phyloP scores from a whole-genome alignment of 2,113 vertebrate genomes.

The Clarias macrocephalus region DNA sequence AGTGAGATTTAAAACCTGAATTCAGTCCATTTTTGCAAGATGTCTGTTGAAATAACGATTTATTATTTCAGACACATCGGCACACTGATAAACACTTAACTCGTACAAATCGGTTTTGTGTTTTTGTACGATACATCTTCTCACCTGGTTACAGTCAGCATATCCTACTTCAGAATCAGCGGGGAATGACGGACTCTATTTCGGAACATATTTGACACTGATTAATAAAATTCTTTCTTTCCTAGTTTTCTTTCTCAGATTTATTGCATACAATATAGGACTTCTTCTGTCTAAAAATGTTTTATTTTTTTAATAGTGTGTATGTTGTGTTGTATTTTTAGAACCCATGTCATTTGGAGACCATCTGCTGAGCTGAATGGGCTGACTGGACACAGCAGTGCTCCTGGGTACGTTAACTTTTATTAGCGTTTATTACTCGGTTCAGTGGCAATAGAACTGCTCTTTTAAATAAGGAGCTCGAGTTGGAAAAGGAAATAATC shows the following conservation, averaged over 20 bases:
- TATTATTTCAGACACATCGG: neutral
- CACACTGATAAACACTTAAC: too few relatives aligned
- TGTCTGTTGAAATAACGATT: neutral
- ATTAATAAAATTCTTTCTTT: neutral
- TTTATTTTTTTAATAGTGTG: neutral
- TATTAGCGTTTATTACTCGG: neutral
- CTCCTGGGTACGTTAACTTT: constrained; percentile 51
- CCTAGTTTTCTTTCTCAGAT: neutral
- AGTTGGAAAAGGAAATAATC: neutral
- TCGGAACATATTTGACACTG: neutral
- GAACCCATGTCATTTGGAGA: constrained; percentile 78
- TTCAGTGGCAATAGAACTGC: neutral
- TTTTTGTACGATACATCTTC: neutral
- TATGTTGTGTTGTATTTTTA: constrained; percentile 48
- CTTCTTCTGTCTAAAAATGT: neutral
- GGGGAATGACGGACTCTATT: neutral
- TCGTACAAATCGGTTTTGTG: neutral
- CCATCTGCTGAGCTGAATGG: constrained; percentile 73
- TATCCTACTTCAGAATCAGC: neutral
- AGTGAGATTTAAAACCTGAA: neutral
- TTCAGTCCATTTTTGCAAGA: neutral
- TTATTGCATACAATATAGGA: neutral
- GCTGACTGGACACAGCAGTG: constrained; percentile 52
- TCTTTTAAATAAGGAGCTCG: constrained; percentile 4
- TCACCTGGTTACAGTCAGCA: neutral